A percentile compares a stretch with the other conserved stretches of the same genome.
Conservation (phyloP, 1,140 invertebrate genomes). For the Ruditapes philippinarum region DNA sequence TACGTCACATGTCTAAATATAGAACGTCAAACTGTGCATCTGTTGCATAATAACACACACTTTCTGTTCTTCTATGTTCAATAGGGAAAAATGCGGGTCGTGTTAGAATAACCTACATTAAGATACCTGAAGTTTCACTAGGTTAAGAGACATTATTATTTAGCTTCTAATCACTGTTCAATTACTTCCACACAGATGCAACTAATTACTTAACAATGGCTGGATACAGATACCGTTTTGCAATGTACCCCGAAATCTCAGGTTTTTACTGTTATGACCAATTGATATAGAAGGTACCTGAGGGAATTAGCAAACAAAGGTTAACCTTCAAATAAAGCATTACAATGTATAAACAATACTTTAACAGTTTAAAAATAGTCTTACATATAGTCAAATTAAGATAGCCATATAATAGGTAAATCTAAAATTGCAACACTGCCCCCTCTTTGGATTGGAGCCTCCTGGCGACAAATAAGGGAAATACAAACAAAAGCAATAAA, state of each 20-base stretch:
- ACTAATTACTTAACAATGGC: conserved; percentile 19
- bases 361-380: conserved; percentile 1
- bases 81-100: too few species aligned
- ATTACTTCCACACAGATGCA: background rate
- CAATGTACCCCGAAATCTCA: conserved; percentile 20
- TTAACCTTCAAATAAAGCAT: background rate
- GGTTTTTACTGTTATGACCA: conserved; percentile 19
- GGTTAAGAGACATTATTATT: background rate
- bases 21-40: too few species aligned
- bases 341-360: conserved; percentile 1
- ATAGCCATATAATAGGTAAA: conserved; percentile 11
- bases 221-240: background rate
- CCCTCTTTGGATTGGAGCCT: conserved; percentile 17
- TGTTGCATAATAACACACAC: too few species aligned
- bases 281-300: conserved; percentile 3
- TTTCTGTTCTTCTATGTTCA: too few species aligned
- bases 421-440: conserved; percentile 28
- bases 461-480: conserved; percentile 3
- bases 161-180: background rate
- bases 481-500: background rate
- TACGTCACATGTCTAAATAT: too few species aligned
- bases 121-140: conserved; percentile 7
- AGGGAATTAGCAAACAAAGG: conserved; percentile 2
- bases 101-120: too few species aligned
- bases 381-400: background rate